Evolutionary conservation across 2,888 invertebrate species (phyloP).

Genomic region (Campoplex nolae): DNA sequence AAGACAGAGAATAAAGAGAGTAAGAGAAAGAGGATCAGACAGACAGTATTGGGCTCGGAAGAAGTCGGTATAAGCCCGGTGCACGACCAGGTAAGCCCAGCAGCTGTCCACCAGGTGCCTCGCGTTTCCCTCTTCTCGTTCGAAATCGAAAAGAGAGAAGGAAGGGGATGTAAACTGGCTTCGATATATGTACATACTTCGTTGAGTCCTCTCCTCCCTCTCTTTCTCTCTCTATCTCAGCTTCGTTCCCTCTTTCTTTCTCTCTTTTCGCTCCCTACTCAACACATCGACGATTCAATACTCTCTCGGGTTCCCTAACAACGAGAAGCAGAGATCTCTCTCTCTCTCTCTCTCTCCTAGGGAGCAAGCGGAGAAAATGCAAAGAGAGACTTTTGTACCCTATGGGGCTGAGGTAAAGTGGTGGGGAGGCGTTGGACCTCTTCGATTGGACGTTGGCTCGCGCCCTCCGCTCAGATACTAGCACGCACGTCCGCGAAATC

Average conservation of each 20-base stretch:
- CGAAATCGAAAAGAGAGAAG: constrained; percentile 39
- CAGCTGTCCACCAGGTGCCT: constrained; percentile 84
- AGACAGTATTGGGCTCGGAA: constrained; percentile 61
- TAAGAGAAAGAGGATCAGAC: constrained; percentile 47
- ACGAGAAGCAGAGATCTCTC: constrained; percentile 15
- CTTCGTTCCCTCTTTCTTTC: background rate
- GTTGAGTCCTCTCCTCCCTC: constrained; percentile 11
- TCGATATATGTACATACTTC: background rate
- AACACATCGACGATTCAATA: constrained; percentile 27
- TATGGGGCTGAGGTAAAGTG: constrained; percentile 17
- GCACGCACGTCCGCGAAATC: constrained; percentile 75
- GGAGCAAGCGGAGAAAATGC: constrained; percentile 31
- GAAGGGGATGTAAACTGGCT: constrained; percentile 42
- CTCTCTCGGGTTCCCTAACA: constrained; percentile 22
- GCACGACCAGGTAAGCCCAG: constrained; percentile 79
- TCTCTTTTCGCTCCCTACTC: constrained; percentile 22
- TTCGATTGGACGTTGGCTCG: constrained; percentile 82
- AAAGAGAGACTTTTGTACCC: constrained; percentile 11
- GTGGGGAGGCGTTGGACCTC: constrained; percentile 55
- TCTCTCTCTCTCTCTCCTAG: constrained; percentile 2
- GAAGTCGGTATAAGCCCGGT: constrained; percentile 77
- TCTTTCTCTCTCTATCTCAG: background rate
- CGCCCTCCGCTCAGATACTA: constrained; percentile 81
- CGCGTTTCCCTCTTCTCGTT: constrained; percentile 64
- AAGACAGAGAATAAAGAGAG: constrained; percentile 29